Evolutionary conservation across 2,113 vertebrate species (phyloP).

Genomic region (Rhabdornis inornatus): DNA sequence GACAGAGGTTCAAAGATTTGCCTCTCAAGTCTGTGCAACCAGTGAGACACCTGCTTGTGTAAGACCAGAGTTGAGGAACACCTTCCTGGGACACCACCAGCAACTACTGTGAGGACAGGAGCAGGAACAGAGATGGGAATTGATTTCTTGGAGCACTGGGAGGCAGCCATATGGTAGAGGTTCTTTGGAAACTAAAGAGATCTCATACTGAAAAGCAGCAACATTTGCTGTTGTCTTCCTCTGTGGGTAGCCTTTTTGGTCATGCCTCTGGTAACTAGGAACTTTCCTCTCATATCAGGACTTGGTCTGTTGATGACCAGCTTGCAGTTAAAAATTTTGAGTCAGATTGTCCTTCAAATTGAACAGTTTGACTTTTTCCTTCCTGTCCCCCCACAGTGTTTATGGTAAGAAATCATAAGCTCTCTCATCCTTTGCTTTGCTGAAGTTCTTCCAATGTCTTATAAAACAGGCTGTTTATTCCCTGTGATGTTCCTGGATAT

Average conservation of each 20-base stretch:
- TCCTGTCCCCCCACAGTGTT: background rate
- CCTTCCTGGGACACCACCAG: background rate
- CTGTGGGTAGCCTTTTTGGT: background rate
- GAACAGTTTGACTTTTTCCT: background rate
- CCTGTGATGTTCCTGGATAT: background rate
- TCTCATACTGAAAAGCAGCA: rapidly evolving
- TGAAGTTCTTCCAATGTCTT: background rate
- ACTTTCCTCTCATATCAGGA: background rate
- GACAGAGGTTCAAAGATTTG: slow-evolving; percentile 4
- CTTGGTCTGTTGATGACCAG: background rate
- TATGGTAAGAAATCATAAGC: background rate
- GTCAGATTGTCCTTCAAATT: background rate
- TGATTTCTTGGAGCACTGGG: background rate
- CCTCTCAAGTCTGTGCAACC: background rate
- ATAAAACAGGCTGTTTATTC: background rate
- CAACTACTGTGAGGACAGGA: background rate
- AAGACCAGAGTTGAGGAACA: background rate
- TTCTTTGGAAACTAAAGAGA: background rate
- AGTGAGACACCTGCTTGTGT: background rate
- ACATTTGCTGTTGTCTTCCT: background rate
- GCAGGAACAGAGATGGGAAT: background rate
- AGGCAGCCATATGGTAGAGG: background rate
- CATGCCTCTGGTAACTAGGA: background rate
- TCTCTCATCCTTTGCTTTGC: background rate
- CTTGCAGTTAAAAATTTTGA: background rate